These are phyloP conservation scores for Naso thynnoides DNA, from an alignment of 2,797 vertebrate genomes.

Conservation along the genomic window DNA sequence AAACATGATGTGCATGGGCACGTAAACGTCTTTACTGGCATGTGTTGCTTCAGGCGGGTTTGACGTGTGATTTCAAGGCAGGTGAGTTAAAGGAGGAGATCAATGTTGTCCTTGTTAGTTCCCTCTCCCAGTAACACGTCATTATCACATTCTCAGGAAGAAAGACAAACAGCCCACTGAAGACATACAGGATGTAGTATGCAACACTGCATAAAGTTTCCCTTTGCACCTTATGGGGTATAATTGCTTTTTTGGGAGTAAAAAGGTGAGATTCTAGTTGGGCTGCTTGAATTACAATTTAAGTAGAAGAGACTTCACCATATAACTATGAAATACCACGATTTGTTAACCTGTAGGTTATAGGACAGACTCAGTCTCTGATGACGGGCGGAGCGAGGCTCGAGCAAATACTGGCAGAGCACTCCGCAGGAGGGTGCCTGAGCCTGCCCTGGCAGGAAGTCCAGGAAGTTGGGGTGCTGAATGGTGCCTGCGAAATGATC, in stretches of 20 bases:
- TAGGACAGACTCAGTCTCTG: no score
- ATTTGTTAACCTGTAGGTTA: no score
- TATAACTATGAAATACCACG: no score
- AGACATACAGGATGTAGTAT: background rate
- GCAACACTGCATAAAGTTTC: background rate
- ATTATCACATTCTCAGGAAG: slow-evolving; percentile 13
- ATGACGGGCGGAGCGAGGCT: no score
- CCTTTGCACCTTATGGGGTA: background rate
- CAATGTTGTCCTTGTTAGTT: slow-evolving; percentile 26
- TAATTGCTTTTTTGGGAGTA: background rate
- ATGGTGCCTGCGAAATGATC: no score
- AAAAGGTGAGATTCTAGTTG: background rate
- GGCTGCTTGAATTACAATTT: background rate
- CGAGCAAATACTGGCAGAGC: no score
- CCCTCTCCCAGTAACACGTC: slow-evolving; percentile 14
- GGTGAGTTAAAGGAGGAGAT: slow-evolving; percentile 51
- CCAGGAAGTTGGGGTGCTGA: no score
- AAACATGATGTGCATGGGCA: background rate
- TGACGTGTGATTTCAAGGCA: slow-evolving; percentile 38
- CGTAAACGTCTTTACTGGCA: background rate
- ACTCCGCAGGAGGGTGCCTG: no score
- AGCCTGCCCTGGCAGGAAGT: no score
- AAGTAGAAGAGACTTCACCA: no score
- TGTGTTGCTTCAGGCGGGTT: slow-evolving; percentile 12
- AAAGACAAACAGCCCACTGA: background rate